Base-by-base conservation (phyloP, 2,888 invertebrate genomes). In the Proisotoma minuta region DNA sequence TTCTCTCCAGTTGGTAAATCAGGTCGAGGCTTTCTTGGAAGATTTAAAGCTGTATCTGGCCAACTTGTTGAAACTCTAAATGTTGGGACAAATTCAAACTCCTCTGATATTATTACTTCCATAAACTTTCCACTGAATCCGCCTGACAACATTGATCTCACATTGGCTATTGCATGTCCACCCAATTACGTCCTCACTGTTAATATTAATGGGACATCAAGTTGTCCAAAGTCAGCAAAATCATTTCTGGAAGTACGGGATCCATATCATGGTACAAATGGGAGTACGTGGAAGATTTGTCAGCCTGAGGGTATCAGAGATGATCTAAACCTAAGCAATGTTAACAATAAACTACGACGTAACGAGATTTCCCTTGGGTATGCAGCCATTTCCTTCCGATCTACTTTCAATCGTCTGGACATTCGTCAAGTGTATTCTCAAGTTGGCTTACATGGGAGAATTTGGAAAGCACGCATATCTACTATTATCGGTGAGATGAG, bases 31-130 rank as follows among this genome's bases (percentile, higher is more conserved):
- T 89, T 87, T 76, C 78, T 69, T 22, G 73, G 68, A 82, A 62
- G 87, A 85, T 2, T 78, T 81, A 71, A 89, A 85, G 76, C 85
- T 83, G 78, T 85, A 84, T 63, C 83, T 84, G 85, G 72, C 78
- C 79, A 64, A 48, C 56, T 73, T 1, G 60, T 40, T 56, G 73
- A 73, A 43, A 62, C 56, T 15, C 34, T 73, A 10, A 57, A 65
- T 1, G 60, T 73, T 24, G 65, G 61, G 18, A 69, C 66, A 3
- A 40, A 52, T 10, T 59, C 69, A 2, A 71, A 71, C 49, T 51
- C 65, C 1, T 62, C 62, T 1, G 29, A 68, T 26, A 59, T 61
- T 15, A 49, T 73, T 18, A 71, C 68, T 22, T 72, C 73, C 1
- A 20, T 73, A 12, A 74, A 73, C 63, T 72, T 62, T 50, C 73